A percentile compares a stretch with the other conserved stretches of the same genome.
These are phyloP conservation scores for Acutogordius australiensis DNA, from an alignment of 2,888 invertebrate genomes.

Conservation along the genomic window DNA sequence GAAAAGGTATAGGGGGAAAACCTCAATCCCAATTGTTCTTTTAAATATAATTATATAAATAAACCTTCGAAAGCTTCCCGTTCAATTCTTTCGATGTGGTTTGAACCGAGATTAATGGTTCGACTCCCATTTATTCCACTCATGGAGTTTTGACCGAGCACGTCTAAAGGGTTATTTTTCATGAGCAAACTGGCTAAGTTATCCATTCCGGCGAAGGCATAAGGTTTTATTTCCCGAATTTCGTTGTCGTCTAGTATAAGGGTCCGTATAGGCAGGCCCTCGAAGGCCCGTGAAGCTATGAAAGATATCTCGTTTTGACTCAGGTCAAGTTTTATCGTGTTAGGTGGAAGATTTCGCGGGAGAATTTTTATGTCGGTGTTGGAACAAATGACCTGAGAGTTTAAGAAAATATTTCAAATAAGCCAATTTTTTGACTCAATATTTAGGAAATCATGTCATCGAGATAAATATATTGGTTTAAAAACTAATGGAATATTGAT, in stretches of 20 bases:
- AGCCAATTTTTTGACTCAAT: no score
- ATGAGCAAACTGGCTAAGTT: neutral
- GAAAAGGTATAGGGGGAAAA: no score
- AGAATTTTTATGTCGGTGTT: neutral
- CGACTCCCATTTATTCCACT: neutral
- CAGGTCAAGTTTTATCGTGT: neutral
- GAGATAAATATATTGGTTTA: no score
- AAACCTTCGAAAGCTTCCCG: conserved; percentile 8
- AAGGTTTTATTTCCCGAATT: conserved; percentile 8
- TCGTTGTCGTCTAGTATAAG: conserved; percentile 7
- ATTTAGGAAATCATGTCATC: no score
- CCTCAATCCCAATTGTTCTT: no score
- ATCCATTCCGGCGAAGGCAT: neutral
- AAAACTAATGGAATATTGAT: neutral
- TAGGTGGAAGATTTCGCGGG: neutral
- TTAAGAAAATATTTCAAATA: no score
- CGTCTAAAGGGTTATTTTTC: conserved; percentile 11
- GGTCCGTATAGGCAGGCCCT: neutral
- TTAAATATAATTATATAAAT: no score
- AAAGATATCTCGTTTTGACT: conserved; percentile 9
- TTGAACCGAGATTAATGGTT: conserved; percentile 6
- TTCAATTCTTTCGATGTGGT: conserved; percentile 6
- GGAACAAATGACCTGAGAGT: conserved; percentile 4
- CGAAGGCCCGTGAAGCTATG: neutral
- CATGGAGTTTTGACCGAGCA: neutral